Percentiles rank a stretch among this genome's conserved stretches.
These are phyloP conservation scores for Peromyscus nudipes DNA, from an alignment of 2,797 vertebrate genomes.

Conservation along the genomic window DNA sequence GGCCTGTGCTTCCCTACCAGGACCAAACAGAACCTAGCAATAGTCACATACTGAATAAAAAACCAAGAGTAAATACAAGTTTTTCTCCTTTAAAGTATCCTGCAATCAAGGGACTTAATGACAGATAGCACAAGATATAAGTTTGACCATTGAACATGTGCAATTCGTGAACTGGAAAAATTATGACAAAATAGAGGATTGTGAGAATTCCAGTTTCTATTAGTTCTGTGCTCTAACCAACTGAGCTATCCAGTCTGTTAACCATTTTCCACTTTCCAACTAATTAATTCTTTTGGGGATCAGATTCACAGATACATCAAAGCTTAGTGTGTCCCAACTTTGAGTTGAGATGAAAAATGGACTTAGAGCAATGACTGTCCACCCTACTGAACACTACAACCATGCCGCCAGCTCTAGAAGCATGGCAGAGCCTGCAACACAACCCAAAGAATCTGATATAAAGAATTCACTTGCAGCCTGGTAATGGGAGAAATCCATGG, in stretches of 20 bases:
- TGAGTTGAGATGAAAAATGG: not conserved
- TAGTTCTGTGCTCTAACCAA: not conserved
- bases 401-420: not conserved
- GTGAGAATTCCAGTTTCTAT: not conserved
- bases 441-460: not conserved
- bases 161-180: conserved; percentile 19
- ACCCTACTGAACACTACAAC: not conserved
- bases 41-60: not conserved
- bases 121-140: not conserved
- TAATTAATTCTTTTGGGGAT: not conserved
- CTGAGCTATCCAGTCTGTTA: not conserved
- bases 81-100: conserved; percentile 3
- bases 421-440: not conserved
- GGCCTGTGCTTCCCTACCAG: not conserved
- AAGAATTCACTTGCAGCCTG: not conserved
- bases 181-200: conserved; percentile 30
- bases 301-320: not conserved
- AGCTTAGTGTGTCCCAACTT: not conserved
- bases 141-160: conserved; percentile 28
- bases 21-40: not conserved
- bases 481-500: not conserved
- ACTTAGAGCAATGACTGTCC: not conserved
- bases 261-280: not conserved
- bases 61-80: conserved; percentile 9
- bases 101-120: not conserved